Evolutionary conservation across 2,888 invertebrate species (phyloP).

Genomic region (Drosophila nigricruria): DNA sequence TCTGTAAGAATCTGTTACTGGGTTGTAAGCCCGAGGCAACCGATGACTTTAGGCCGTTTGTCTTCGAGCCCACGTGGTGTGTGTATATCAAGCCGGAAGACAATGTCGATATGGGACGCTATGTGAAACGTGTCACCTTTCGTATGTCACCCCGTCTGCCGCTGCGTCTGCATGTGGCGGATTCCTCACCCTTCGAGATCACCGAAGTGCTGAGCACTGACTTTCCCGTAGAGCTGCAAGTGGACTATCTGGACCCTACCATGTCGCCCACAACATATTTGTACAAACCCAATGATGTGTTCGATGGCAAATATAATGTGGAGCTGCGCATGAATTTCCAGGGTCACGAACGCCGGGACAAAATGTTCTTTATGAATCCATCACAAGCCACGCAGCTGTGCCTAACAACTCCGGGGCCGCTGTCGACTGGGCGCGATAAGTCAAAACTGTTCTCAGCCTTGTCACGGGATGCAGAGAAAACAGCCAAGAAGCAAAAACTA

Average conservation of each 20-base stretch:
- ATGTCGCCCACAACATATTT: conserved; percentile 65
- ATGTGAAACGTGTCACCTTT: conserved; percentile 60
- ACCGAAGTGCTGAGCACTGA: conserved; percentile 61
- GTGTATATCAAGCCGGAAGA: conserved; percentile 54
- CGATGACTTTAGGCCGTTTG: conserved; percentile 49
- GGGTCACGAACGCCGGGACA: conserved; percentile 59
- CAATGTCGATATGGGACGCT: conserved; percentile 48
- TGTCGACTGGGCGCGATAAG: not conserved
- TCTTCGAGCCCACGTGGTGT: conserved; percentile 66
- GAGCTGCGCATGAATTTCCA: conserved; percentile 53
- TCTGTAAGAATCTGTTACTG: conserved; percentile 50
- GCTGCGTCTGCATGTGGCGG: conserved; percentile 54
- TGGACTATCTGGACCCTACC: conserved; percentile 43
- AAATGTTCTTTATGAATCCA: conserved; percentile 67
- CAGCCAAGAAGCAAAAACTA: not conserved
- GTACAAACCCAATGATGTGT: conserved; percentile 53
- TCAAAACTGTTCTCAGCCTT: not conserved
- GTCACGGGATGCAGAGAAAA: not conserved
- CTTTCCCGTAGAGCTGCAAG: conserved; percentile 47
- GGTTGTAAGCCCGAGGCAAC: conserved; percentile 61
- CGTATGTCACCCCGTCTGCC: conserved; percentile 61
- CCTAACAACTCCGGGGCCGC: conserved; percentile 23
- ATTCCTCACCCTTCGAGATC: conserved; percentile 50
- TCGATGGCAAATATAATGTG: conserved; percentile 50
- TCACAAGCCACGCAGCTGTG: conserved; percentile 29